phyloP scores from a whole-genome alignment of 2,113 vertebrate species.

The Platichthys stellatus region DNA sequence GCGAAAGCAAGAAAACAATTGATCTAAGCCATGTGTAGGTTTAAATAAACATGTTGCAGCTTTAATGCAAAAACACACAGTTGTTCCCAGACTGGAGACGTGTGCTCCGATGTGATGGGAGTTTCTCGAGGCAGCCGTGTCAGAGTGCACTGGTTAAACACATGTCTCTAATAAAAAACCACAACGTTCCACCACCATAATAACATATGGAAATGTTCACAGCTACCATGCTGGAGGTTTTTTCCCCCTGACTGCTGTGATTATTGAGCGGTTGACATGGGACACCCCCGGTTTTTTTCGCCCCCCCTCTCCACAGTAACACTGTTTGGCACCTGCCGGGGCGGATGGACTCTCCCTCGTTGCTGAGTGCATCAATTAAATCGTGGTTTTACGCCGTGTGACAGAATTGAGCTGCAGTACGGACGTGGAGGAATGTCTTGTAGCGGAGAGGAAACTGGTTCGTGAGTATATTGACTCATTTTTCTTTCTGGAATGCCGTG shows the following conservation, averaged over 20 bases:
- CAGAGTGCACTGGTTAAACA: slow-evolving; percentile 66
- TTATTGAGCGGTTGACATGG: slow-evolving; percentile 67
- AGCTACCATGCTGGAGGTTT: slow-evolving; percentile 68
- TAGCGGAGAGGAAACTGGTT: neutral
- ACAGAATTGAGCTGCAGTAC: slow-evolving; percentile 12
- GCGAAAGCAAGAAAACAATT: neutral
- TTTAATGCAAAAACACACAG: neutral
- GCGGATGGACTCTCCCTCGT: neutral
- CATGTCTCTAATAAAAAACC: slow-evolving; percentile 73
- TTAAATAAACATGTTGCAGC: neutral
- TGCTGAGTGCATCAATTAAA: slow-evolving; percentile 30
- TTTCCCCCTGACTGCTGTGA: slow-evolving; percentile 57
- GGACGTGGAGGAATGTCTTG: neutral
- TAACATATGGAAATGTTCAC: slow-evolving; percentile 79
- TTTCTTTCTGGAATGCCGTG: too few species aligned
- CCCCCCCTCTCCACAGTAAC: slow-evolving; percentile 34
- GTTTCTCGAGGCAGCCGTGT: slow-evolving; percentile 44
- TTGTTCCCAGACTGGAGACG: neutral
- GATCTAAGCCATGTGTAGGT: neutral
- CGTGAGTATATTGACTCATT: too few species aligned
- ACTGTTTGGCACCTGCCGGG: slow-evolving; percentile 58
- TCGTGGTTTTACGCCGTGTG: slow-evolving; percentile 3
- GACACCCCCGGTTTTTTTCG: slow-evolving; percentile 57
- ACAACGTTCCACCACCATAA: slow-evolving; percentile 65
- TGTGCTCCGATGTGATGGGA: slow-evolving; percentile 1